Evolutionary conservation across 1,140 invertebrate genomes (phyloP).

Genomic region (Drosophila sulfurigaster): DNA sequence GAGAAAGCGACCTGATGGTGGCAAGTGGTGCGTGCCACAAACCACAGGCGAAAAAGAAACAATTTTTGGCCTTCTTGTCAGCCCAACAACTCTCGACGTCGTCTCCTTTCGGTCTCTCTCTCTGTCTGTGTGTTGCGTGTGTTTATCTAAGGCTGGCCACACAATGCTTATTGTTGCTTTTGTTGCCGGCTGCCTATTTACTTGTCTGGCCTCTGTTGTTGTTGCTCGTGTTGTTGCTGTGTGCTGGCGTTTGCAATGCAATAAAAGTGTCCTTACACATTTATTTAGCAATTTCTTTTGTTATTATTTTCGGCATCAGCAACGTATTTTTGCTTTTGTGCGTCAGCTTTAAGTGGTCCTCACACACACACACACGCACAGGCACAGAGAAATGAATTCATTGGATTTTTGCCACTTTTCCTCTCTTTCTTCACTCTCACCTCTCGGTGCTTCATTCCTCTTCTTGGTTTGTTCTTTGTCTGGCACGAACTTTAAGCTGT

Average conservation of each 20-base stretch:
- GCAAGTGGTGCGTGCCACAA: constrained; percentile 42
- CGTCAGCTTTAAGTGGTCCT: constrained; percentile 67
- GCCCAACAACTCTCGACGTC: background rate
- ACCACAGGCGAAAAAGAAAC: constrained; percentile 27
- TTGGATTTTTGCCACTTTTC: constrained; percentile 37
- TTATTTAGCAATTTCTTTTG: constrained; percentile 82
- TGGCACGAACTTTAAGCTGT: constrained; percentile 50
- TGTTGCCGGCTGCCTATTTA: constrained; percentile 62
- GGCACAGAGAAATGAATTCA: constrained; percentile 55
- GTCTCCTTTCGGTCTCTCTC: background rate
- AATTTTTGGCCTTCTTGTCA: constrained; percentile 51
- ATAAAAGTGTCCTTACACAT: constrained; percentile 83
- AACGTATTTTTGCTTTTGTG: constrained; percentile 56
- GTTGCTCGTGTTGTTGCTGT: constrained; percentile 23
- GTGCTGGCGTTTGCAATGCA: constrained; percentile 71
- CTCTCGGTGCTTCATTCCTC: constrained; percentile 8
- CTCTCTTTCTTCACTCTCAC: background rate
- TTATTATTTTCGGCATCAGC: constrained; percentile 75
- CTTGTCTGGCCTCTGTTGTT: constrained; percentile 60
- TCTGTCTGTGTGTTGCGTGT: constrained; percentile 46
- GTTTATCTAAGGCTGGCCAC: constrained; percentile 72
- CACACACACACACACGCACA: constrained; percentile 3
- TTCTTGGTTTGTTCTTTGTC: background rate
- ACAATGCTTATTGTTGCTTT: constrained; percentile 76
- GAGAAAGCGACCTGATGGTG: constrained; percentile 5